A percentile compares a stretch with the other conserved stretches of the same genome.
Evolutionary conservation across 2,888 invertebrate species (phyloP).

Genomic region (Lordiphosa andalusiaca): DNA sequence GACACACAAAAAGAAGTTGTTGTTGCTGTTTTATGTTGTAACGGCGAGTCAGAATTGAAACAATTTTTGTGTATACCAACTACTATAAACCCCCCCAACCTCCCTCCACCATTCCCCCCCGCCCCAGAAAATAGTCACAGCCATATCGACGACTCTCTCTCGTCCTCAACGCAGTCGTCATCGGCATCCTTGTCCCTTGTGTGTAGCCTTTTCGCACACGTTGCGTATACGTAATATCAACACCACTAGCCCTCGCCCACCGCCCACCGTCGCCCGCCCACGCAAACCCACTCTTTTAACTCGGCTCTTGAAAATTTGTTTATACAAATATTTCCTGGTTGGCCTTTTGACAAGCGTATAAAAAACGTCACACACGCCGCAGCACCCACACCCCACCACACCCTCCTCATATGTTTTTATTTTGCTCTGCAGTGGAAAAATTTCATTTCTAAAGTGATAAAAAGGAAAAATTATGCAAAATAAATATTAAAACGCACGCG

Average conservation of each 20-base stretch:
- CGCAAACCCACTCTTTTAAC: not conserved
- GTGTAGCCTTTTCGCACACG: slow-evolving; percentile 64
- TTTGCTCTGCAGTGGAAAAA: not conserved
- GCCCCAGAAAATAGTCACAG: slow-evolving; percentile 64
- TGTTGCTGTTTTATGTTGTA: slow-evolving; percentile 1
- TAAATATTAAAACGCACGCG: slow-evolving; percentile 47
- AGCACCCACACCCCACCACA: slow-evolving; percentile 3
- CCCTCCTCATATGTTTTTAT: slow-evolving; percentile 4
- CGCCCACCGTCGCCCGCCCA: not conserved
- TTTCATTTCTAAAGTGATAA: slow-evolving; percentile 19
- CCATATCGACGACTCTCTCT: slow-evolving; percentile 37
- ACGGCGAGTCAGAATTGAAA: slow-evolving; percentile 37
- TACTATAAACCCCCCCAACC: slow-evolving; percentile 1
- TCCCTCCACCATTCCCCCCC: slow-evolving; percentile 3
- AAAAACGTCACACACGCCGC: slow-evolving; percentile 31
- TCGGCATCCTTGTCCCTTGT: slow-evolving; percentile 30
- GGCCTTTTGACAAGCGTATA: slow-evolving; percentile 64
- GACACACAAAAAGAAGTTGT: slow-evolving; percentile 21
- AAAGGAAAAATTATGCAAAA: slow-evolving; percentile 33
- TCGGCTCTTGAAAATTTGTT: slow-evolving; percentile 49
- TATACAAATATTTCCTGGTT: slow-evolving; percentile 55
- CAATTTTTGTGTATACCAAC: slow-evolving; percentile 64
- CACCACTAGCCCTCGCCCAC: slow-evolving; percentile 15
- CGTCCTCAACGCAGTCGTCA: slow-evolving; percentile 18
- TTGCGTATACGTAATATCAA: slow-evolving; percentile 62